A percentile compares a stretch with the other conserved stretches of the same genome.
Evolutionary conservation across 2,888 invertebrate genomes (phyloP).

Genomic region (Chesias legatella): DNA sequence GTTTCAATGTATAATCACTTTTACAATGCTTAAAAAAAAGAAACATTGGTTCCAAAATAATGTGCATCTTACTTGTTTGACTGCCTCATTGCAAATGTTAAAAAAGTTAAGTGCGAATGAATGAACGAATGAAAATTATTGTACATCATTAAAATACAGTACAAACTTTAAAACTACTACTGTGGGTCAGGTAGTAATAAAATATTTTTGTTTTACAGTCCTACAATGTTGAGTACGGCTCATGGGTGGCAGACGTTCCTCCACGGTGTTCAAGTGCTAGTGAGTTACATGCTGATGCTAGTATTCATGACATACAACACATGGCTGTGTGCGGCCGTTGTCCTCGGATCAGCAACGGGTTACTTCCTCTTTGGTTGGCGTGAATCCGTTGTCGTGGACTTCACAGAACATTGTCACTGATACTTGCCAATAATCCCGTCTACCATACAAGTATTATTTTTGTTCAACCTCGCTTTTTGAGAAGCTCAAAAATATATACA

Average conservation of each 20-base stretch:
- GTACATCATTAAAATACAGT: too few relatives aligned
- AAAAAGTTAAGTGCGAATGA: too few relatives aligned
- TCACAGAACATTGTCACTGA: slow-evolving; percentile 97
- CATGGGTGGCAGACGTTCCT: slow-evolving; percentile 93
- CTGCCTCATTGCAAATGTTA: too few relatives aligned
- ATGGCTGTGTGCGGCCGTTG: slow-evolving; percentile 94
- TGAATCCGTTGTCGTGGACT: slow-evolving; percentile 94
- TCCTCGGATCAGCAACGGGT: slow-evolving; percentile 92
- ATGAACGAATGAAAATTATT: too few relatives aligned
- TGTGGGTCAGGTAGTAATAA: slow-evolving; percentile 9
- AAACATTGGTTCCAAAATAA: too few relatives aligned
- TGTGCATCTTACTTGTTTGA: too few relatives aligned
- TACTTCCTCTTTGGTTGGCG: slow-evolving; percentile 98
- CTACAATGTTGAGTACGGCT: slow-evolving; percentile 89
- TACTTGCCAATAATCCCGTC: slow-evolving; percentile 30
- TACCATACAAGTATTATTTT: slow-evolving; percentile 49
- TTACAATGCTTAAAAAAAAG: too few relatives aligned
- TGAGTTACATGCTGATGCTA: slow-evolving; percentile 96
- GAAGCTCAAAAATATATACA: slow-evolving; percentile 56
- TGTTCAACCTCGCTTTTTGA: slow-evolving; percentile 51
- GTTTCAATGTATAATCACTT: too few relatives aligned
- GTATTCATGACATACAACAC: slow-evolving; percentile 98
- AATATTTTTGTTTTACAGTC: slow-evolving; percentile 77
- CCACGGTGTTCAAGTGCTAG: slow-evolving; percentile 93
- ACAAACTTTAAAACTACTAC: too few relatives aligned